phyloP scores from a whole-genome alignment of 1,140 invertebrate genomes.

The Hyles euphorbiae region DNA sequence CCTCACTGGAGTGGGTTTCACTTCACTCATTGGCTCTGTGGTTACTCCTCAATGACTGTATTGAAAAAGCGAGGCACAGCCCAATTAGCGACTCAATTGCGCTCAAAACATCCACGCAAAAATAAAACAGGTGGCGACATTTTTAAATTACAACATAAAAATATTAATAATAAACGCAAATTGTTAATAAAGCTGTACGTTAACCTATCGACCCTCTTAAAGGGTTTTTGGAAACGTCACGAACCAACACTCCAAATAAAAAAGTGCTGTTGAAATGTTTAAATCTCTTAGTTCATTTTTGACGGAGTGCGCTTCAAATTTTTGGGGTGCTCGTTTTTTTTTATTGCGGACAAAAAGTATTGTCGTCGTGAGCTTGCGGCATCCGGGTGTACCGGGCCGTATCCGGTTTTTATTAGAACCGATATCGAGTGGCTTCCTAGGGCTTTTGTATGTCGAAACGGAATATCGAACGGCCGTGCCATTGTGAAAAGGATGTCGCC shows the following conservation, averaged over 20 bases:
- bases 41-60: too few relatives aligned
- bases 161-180: too few relatives aligned
- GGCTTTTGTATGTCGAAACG: constrained; percentile 49
- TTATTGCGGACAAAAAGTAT: constrained; percentile 23
- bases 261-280: constrained; percentile 27
- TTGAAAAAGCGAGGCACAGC: too few relatives aligned
- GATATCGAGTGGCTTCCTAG: constrained; percentile 61
- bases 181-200: too few relatives aligned
- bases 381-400: constrained; percentile 46
- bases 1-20: too few relatives aligned
- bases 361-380: constrained; percentile 28
- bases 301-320: constrained; percentile 30
- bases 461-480: constrained; percentile 18
- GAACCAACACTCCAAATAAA: constrained; percentile 8
- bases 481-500: constrained; percentile 50
- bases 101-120: too few relatives aligned
- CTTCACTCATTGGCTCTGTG: too few relatives aligned
- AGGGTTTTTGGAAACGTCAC: too few relatives aligned
- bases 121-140: too few relatives aligned
- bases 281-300: constrained; percentile 23
- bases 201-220: too few relatives aligned
- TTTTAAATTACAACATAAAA: too few relatives aligned
- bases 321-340: constrained; percentile 31
- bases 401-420: constrained; percentile 69
- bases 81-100: too few relatives aligned